Evolutionary conservation across 1,140 invertebrate genomes (phyloP), one percentile per base, ranked within the genome.

Genomic region (Drosophila carrolli): DNA sequence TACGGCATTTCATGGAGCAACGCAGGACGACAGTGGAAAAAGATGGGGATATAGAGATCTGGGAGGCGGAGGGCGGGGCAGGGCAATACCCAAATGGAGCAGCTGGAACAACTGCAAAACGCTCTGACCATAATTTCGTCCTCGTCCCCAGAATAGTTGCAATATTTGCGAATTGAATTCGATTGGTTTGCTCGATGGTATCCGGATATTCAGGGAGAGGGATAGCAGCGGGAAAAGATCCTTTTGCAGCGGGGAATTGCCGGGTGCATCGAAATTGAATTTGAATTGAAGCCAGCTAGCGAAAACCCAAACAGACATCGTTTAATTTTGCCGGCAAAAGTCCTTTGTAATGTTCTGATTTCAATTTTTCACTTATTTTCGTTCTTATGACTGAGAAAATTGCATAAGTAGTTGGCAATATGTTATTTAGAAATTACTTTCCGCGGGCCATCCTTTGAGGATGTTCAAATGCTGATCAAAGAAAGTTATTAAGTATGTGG

Each of bases 91-190:
- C 72, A 57, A 50, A 47, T 75, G 80, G 53, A 72, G 65, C 75
- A 72, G 70, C 58, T 82, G 83, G 14, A 75, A 61, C 78, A 59
- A 71, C 58, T 63, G 80, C 81, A 80, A 38, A 59, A 58, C 41
- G 66, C 66, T 72, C 60, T 74, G 65, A 37, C 75, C 80, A 86
- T 85, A 85, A 78, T 86, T 86, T 81, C 81, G 61, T 78, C 59
- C 78, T 78, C 43, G 62, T 82, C 47, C 67, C 60, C 58, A 27
- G 54, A 50, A 50, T 71, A 71, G 47, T 60, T 81, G 78, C 82
- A 81, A 70, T 72, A 65, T 78, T 75, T 81, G 74, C 65, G 78
- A 86, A 84, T 85, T 78, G 72, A 86, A 81, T 83, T 78, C 43
- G 51, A 65, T 76, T 67, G 72, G 67, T 32, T 68, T 56, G 41